Evolutionary conservation across 1,140 invertebrate species (phyloP), one percentile per base, ranked within the genome.

Genomic region (Conus ventricosus): DNA sequence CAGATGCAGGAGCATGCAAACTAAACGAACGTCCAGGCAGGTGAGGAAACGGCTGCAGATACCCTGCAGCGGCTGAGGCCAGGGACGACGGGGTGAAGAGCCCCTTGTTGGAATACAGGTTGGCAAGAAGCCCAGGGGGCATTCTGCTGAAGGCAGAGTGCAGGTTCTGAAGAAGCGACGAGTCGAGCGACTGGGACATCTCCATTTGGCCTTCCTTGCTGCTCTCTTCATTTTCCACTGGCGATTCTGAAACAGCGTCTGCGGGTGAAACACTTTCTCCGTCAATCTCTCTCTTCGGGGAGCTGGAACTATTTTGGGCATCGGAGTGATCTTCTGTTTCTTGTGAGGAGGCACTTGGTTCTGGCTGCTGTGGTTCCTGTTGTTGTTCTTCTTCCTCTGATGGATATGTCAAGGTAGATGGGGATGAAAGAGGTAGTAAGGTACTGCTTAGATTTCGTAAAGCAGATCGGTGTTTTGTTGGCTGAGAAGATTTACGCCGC

Each of bases 401-500:
- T 5, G 80, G 39, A 81, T 39, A 53, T 81, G 80, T 71, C 7
- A 54, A 23, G 11, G 11, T 6, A n/a, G 67, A n/a, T 71, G 15
- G 11, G 4, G 39, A 81, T 6, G 80, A 15, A 39, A 39, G 39
- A 39, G 39, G 39, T 39, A 39, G 39, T 39, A 39, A 13, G 23
- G 76, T 13, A 15, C 13, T 81, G 10, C 17, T 15, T 11, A 20
- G 51, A 4, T 81, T 25, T 53, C 53, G 7, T 23, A 7, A 5
- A 54, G 80, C 53, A 10, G 80, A 54, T 54, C 80, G 27, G 54
- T 78, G 51, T 15, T 89, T 89, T n/a, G 89, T 82, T 25, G 92
- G 91, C 39, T 89, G 88, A n/a, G 90, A 87, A n/a, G 92, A 85
- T 81, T 93, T 93, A 51, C 92, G 87, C n/a, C 91, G 90, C 10